Evolutionary conservation across 2,888 invertebrate genomes (phyloP), one percentile per base, ranked within the genome.

Genomic region (Phymatocera aterrima): DNA sequence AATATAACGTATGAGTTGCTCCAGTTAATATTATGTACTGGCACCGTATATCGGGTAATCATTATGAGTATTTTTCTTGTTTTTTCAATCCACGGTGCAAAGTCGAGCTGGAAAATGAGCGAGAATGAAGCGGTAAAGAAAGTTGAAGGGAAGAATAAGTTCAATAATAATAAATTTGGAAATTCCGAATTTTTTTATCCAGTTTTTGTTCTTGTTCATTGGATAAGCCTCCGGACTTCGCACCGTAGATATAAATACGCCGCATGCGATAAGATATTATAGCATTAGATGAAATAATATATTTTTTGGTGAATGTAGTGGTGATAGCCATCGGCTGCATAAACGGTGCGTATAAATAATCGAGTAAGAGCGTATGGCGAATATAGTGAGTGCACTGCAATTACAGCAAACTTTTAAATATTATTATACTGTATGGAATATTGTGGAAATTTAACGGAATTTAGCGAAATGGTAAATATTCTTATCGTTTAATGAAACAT

Each of bases 221-320:
- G n/a, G n/a, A n/a, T n/a, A 28, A 57, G 28, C 0, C 10, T 28
- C 6, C 6, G 15, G 2, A 72, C 72, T 51, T 37, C 3, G 72
- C 72, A 51, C 48, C 72, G 51, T 48, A 24, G 51, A 72, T 51
- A 51, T 51, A n/a, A 72, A 18, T 72, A 72, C 51, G 72, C 72
- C 3, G 34, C 51, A 72, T 72, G 72, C 51, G 34, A 72, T 72
- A 51, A 51, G 51, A 34, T 43, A 72, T 72, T 72, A 72, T 31
- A 51, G 48, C 48, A 72, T 72, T 72, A 72, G 72, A 72, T 34
- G 51, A 72, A 72, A 72, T 72, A 72, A 72, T 72, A 72, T n/a
- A n/a, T n/a, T n/a, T n/a, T 51, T 43, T 34, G 34, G 21, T 51
- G 51, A 72, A 72, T 51, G 15, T 51, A 21, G n/a, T 51, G n/a